Evolutionary conservation across 2,888 invertebrate genomes (phyloP), one percentile per base, ranked within the genome.

Genomic region (Isoperla grammatica): DNA sequence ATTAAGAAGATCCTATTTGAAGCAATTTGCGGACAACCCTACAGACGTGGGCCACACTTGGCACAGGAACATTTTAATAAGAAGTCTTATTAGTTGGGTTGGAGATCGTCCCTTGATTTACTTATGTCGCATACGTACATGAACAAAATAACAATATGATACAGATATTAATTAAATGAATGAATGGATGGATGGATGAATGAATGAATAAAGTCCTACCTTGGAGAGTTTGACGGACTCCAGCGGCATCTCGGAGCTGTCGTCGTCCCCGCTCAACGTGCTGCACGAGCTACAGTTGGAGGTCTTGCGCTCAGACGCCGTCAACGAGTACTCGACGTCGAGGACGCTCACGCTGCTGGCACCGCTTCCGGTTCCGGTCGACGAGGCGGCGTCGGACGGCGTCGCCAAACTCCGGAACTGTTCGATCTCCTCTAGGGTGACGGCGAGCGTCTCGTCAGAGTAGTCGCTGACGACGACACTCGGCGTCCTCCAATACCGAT

Each of bases 381-480:
- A 56, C 6, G 60, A 62, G n/a, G 46, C 57, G 13, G 43, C 48
- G 55, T 61, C 58, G 67, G 53, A 63, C 63, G 45, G 59, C 63
- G 60, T 61, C 57, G 48, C 59, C 64, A 39, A 48, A 19, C 45
- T 43, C 35, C 39, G 64, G 66, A 81, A 79, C 68, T 79, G 80
- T 67, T 82, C 82, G 63, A 82, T 79, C 66, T 82, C 82, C 67
- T 82, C 82, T 45, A 82, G 73, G 22, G 80, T 81, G 15, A 82
- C 74, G 12, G 54, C 80, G 80, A 58, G 75, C 29, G 74, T 65
- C 68, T 85, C 90, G 69, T 90, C 90, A 0, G 90, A 90, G 70
- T 90, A 90, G 72, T 92, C 92, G 69, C 90, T 90, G 43, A 92
- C 89, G 2, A 92, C 90, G 48, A 92, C 90, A 58, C 90, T 90